Evolutionary conservation across 2,797 vertebrate species (phyloP).

Genomic region (Potorous gilbertii): DNA sequence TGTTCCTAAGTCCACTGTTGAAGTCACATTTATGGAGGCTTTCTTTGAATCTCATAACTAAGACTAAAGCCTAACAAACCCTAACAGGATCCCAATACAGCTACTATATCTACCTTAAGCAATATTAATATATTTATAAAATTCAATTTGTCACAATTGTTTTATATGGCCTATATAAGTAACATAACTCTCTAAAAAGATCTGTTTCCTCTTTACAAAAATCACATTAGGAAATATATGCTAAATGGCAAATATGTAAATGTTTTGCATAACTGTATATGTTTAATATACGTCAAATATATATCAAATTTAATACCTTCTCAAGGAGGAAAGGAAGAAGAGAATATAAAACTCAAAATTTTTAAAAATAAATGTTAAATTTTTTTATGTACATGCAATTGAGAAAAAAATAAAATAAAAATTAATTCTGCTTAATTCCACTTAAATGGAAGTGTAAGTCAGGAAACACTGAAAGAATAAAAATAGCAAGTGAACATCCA

Average conservation of each 20-base stretch:
- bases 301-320: not conserved
- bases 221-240: not conserved
- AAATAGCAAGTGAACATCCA: conserved; percentile 50
- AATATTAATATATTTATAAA: not conserved
- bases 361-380: not conserved
- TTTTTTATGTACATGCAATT: not conserved
- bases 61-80: not conserved
- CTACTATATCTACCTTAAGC: not conserved
- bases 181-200: not conserved
- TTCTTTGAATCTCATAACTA: not conserved
- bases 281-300: not conserved
- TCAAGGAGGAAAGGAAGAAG: not conserved
- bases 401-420: not conserved
- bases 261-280: not conserved
- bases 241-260: not conserved
- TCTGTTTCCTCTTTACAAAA: not conserved
- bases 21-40: not conserved
- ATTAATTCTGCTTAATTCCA: not conserved
- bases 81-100: not conserved
- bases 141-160: not conserved
- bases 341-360: not conserved
- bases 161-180: not conserved
- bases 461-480: conserved; percentile 3
- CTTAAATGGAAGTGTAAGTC: not conserved
- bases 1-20: not conserved